phyloP scores from a whole-genome alignment of 2,113 vertebrate genomes.

The Callionymus lyra region DNA sequence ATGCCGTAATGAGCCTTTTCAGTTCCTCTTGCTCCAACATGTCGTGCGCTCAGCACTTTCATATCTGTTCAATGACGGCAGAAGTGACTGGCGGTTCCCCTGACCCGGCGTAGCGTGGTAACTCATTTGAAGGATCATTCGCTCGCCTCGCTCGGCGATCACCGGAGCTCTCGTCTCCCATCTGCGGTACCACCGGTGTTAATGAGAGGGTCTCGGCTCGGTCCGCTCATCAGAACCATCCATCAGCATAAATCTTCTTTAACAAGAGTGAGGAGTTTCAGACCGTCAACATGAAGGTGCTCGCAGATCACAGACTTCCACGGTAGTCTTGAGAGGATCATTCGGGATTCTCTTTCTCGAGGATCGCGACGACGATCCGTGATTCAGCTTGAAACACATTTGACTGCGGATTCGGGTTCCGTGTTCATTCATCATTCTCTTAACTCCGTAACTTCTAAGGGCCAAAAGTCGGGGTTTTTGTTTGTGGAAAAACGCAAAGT shows the following conservation, averaged over 20 bases:
- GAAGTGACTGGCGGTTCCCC: conserved; percentile 30
- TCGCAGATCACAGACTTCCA: conserved; percentile 37
- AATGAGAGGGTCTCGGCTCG: conserved; percentile 35
- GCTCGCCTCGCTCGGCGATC: conserved; percentile 30
- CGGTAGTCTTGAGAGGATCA: conserved; percentile 30
- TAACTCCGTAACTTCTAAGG: too few relatives aligned
- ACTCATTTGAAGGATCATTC: conserved; percentile 46
- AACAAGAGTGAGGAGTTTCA: conserved; percentile 47
- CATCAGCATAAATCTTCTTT: conserved; percentile 45
- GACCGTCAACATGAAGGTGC: conserved; percentile 29
- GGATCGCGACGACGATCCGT: conserved; percentile 2
- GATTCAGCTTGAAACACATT: too few relatives aligned
- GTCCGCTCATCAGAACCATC: conserved; percentile 24
- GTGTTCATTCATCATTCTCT: too few relatives aligned
- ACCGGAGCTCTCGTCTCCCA: conserved; percentile 7
- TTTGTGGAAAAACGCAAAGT: too few relatives aligned
- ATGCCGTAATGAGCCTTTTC: conserved; percentile 54
- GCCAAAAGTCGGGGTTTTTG: too few relatives aligned
- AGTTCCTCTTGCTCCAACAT: conserved; percentile 31
- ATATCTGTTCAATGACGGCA: conserved; percentile 17
- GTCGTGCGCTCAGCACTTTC: conserved; percentile 27
- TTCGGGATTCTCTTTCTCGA: conserved; percentile 29
- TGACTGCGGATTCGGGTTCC: too few relatives aligned
- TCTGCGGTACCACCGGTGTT: conserved; percentile 26
- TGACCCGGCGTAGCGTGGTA: conserved; percentile 32